These are phyloP conservation scores for Cyphomyrmex costatus DNA, from an alignment of 1,140 invertebrate species.

Conservation along the genomic window DNA sequence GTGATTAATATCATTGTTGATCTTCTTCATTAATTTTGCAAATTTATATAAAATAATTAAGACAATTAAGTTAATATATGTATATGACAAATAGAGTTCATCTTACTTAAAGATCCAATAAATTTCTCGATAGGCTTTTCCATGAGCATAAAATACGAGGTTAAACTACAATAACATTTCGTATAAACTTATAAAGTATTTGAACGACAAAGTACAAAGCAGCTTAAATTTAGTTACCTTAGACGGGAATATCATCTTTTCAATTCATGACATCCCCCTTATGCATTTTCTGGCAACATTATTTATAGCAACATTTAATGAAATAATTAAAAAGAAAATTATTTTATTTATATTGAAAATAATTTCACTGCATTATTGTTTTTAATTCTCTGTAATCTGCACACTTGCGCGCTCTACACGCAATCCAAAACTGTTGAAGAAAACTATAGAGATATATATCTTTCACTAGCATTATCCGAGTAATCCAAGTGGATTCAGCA, in stretches of 20 bases:
- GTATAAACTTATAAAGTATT: slow-evolving; percentile 25
- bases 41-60: background rate
- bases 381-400: background rate
- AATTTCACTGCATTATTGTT: background rate
- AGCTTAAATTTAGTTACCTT: slow-evolving; percentile 32
- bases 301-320: background rate
- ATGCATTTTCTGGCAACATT: background rate
- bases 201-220: slow-evolving; percentile 10
- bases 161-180: slow-evolving; percentile 13
- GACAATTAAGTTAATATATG: background rate
- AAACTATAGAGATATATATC: background rate
- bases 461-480: slow-evolving; percentile 13
- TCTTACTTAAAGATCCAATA: background rate
- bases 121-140: slow-evolving; percentile 29
- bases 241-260: background rate
- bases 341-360: background rate
- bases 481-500: slow-evolving; percentile 28
- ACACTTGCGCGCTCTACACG: background rate
- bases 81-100: background rate
- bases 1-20: background rate
- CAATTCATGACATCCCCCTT: background rate
- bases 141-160: background rate
- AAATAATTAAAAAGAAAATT: slow-evolving; percentile 17
- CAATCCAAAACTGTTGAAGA: background rate
- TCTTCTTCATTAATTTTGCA: background rate